Evolutionary conservation across 2,113 vertebrate genomes (phyloP).

Genomic region (Tiliqua scincoides): DNA sequence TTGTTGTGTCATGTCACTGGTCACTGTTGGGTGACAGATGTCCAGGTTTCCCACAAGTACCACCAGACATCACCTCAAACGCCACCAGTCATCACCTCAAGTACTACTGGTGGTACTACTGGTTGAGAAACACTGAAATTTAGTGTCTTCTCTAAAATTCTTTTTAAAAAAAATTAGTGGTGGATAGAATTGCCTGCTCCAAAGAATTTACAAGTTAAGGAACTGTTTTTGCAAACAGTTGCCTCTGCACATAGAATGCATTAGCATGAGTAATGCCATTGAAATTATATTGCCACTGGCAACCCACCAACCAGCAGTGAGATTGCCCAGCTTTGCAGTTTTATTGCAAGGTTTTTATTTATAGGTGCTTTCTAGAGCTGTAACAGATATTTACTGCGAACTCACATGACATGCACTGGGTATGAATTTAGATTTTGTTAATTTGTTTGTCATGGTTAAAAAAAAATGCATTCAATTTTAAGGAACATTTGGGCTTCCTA

Average conservation of each 20-base stretch:
- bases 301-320: neutral
- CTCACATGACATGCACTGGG: neutral
- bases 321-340: neutral
- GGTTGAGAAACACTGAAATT: too few relatives aligned
- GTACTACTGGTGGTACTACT: too few relatives aligned
- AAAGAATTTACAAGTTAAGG: fast-evolving
- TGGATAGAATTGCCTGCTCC: fast-evolving
- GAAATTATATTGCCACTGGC: neutral
- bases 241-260: neutral
- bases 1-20: too few relatives aligned
- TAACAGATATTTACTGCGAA: neutral
- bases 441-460: neutral
- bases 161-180: neutral
- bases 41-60: too few relatives aligned
- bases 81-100: too few relatives aligned
- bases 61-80: too few relatives aligned
- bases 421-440: neutral
- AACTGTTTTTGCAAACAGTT: fast-evolving
- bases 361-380: slow-evolving; percentile 1
- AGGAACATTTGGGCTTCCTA: neutral
- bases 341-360: slow-evolving; percentile 3
- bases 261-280: neutral
- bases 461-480: neutral
- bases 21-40: too few relatives aligned
- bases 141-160: slow-evolving; percentile 15